Evolutionary conservation across 2,888 invertebrate species (phyloP).

Genomic region (Agrotis ipsilon): DNA sequence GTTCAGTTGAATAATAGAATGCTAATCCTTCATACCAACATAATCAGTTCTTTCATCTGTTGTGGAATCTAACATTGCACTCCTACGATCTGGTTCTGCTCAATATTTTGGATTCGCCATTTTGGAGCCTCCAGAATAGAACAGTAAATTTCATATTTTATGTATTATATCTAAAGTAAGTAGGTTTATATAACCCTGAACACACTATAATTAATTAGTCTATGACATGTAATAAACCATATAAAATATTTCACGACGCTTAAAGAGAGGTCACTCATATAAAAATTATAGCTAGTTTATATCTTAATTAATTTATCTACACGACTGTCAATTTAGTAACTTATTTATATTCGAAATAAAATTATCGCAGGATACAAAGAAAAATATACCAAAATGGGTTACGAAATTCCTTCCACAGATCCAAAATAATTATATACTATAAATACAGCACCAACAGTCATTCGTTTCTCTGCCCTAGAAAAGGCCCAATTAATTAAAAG

Average conservation of each 20-base stretch:
- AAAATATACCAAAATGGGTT: slow-evolving; percentile 30
- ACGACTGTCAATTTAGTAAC: slow-evolving; percentile 13
- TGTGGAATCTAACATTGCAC: background rate
- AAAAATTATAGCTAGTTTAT: slow-evolving; percentile 22
- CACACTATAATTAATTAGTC: slow-evolving; percentile 1
- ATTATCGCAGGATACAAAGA: slow-evolving; percentile 38
- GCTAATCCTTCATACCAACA: background rate
- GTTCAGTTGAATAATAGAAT: no score
- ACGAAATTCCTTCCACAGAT: slow-evolving; percentile 51
- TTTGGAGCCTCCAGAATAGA: background rate
- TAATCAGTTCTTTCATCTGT: background rate
- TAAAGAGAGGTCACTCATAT: slow-evolving; percentile 30
- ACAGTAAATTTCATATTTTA: background rate
- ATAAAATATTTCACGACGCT: slow-evolving; percentile 31
- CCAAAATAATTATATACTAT: background rate
- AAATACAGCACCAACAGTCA: slow-evolving; percentile 11
- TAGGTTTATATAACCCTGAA: slow-evolving; percentile 22
- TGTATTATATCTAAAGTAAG: slow-evolving; percentile 3
- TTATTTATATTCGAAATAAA: slow-evolving; percentile 33
- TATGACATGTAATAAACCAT: slow-evolving; percentile 12
- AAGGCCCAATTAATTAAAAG: slow-evolving; percentile 74
- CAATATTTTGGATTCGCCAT: background rate
- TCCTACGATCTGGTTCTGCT: no score
- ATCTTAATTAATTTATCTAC: slow-evolving; percentile 17
- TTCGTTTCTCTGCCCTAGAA: slow-evolving; percentile 70